Conservation (phyloP, 2,113 vertebrate genomes). For the Anguilla japonica region DNA sequence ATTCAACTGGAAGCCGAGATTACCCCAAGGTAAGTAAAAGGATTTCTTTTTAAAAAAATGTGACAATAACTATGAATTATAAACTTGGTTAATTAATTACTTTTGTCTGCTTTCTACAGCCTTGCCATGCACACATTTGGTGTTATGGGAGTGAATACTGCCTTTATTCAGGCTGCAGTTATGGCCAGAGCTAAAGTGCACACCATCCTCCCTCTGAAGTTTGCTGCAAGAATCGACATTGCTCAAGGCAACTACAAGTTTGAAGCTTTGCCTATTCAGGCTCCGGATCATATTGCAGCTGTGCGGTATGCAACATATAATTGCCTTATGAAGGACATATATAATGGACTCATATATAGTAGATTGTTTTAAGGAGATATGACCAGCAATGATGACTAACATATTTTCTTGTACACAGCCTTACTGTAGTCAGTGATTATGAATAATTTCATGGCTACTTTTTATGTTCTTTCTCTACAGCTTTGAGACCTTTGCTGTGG, state of each 20-base stretch:
- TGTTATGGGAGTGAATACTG: constrained; percentile 78
- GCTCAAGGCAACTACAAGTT: constrained; percentile 71
- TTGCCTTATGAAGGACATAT: neutral
- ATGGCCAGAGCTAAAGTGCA: constrained; percentile 63
- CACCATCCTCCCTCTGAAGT: constrained; percentile 58
- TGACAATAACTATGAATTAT: neutral
- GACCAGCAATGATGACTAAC: too few species aligned
- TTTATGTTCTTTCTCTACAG: constrained; percentile 50
- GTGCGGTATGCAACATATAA: constrained; percentile 61
- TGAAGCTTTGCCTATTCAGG: constrained; percentile 61
- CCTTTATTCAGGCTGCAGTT: constrained; percentile 69
- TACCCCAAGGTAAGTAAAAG: constrained; percentile 60
- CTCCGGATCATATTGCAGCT: constrained; percentile 63
- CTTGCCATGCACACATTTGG: constrained; percentile 61
- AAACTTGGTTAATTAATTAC: neutral
- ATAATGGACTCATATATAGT: neutral
- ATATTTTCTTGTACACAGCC: too few species aligned
- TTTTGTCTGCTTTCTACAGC: constrained; percentile 55
- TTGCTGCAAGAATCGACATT: constrained; percentile 66
- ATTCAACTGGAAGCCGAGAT: constrained; percentile 57
- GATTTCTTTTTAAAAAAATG: neutral
- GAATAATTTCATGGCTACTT: too few species aligned
- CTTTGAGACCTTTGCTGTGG: constrained; percentile 69
- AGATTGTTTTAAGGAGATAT: too few species aligned
- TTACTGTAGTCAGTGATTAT: too few species aligned